phyloP scores from a whole-genome alignment of 2,888 invertebrate genomes.

The Oxycera nigricornis region DNA sequence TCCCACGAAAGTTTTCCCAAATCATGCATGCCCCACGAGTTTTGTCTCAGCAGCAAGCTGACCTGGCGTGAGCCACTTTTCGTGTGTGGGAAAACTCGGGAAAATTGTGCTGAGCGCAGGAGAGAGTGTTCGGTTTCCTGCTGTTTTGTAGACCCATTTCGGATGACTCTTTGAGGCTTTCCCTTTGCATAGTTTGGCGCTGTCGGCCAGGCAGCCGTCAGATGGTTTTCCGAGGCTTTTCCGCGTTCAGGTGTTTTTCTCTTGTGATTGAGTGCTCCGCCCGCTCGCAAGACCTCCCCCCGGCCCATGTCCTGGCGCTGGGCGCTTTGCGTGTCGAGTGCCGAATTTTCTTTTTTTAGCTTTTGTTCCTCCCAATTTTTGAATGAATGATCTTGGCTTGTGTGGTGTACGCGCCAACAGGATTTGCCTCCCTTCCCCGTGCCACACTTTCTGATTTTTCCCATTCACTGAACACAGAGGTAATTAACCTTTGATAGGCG shows the following conservation, averaged over 20 bases:
- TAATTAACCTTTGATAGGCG: slow-evolving; percentile 38
- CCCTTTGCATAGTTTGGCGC: neutral
- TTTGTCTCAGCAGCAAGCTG: neutral
- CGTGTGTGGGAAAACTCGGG: slow-evolving; percentile 27
- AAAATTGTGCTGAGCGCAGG: slow-evolving; percentile 3
- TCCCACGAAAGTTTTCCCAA: slow-evolving; percentile 17
- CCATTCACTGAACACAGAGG: slow-evolving; percentile 37
- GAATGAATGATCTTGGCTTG: slow-evolving; percentile 39
- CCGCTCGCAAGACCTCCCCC: neutral
- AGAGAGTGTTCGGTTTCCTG: slow-evolving; percentile 10
- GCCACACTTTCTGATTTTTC: slow-evolving; percentile 15
- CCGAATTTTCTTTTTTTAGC: slow-evolving; percentile 38
- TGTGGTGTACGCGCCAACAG: slow-evolving; percentile 27
- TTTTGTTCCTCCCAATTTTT: slow-evolving; percentile 35
- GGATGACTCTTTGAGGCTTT: slow-evolving; percentile 2
- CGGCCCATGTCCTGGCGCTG: neutral
- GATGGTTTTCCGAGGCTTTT: slow-evolving; percentile 32
- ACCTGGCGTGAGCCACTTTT: neutral
- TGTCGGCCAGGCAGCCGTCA: slow-evolving; percentile 13
- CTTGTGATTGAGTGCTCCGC: neutral
- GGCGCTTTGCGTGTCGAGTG: slow-evolving; percentile 15
- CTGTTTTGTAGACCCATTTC: neutral
- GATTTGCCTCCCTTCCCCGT: slow-evolving; percentile 2
- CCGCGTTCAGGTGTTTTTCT: slow-evolving; percentile 18
- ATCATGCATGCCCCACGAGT: neutral